Conservation (phyloP, 2,888 invertebrate genomes). For the Isoperla grammatica region DNA sequence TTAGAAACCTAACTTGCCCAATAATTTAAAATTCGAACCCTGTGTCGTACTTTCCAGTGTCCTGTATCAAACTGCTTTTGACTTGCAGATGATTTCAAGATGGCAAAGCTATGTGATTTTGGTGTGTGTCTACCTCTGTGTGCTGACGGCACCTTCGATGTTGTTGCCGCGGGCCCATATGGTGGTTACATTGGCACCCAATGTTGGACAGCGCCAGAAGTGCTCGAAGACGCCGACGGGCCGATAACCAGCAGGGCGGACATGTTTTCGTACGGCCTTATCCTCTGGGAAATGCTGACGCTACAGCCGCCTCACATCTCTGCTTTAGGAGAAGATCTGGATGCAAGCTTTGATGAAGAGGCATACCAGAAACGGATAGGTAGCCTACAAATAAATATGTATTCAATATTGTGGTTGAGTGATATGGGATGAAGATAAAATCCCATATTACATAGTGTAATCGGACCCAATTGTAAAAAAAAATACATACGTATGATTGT, state of each 20-base stretch:
- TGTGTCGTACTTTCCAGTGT: too few species aligned
- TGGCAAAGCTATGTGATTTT: constrained; percentile 78
- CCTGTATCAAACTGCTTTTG: constrained; percentile 5
- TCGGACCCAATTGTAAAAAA: too few species aligned
- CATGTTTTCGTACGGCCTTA: constrained; percentile 72
- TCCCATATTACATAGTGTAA: too few species aligned
- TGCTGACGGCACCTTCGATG: constrained; percentile 56
- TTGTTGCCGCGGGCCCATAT: constrained; percentile 43
- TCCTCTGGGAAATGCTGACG: constrained; percentile 77
- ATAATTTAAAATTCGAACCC: too few species aligned
- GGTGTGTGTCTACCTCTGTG: constrained; percentile 71
- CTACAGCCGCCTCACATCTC: constrained; percentile 61
- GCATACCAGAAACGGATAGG: constrained; percentile 15
- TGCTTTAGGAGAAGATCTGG: constrained; percentile 32
- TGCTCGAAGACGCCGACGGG: constrained; percentile 46
- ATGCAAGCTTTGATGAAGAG: constrained; percentile 26
- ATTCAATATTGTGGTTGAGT: not conserved
- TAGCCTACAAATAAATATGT: not conserved
- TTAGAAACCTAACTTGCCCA: too few species aligned
- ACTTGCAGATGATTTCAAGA: constrained; percentile 55
- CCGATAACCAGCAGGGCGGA: constrained; percentile 60
- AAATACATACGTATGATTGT: too few species aligned
- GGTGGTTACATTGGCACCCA: constrained; percentile 65
- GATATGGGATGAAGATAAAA: too few species aligned
- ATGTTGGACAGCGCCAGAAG: constrained; percentile 76